These are phyloP conservation scores for Rhagium mordax DNA, from an alignment of 2,888 invertebrate genomes.

Conservation along the genomic window DNA sequence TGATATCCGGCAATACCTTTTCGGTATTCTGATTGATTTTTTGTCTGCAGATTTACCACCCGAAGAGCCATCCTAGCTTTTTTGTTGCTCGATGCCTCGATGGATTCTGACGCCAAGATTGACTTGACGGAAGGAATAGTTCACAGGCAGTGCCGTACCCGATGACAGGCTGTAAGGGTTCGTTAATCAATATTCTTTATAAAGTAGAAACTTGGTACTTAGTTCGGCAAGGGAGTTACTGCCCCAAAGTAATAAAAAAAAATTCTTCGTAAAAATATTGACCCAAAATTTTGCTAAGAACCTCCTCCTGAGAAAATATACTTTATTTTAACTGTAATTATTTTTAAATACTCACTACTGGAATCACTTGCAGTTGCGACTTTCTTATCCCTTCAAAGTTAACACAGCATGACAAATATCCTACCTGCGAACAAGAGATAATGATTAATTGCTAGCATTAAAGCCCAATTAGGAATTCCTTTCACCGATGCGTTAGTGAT, in stretches of 20 bases:
- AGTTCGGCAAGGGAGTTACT: too few relatives aligned
- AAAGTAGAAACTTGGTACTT: too few relatives aligned
- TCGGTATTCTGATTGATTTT: slow-evolving; percentile 9
- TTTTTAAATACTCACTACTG: neutral
- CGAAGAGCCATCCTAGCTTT: neutral
- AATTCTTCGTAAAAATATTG: too few relatives aligned
- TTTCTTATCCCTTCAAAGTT: neutral
- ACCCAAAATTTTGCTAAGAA: too few relatives aligned
- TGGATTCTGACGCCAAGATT: neutral
- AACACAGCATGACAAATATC: neutral
- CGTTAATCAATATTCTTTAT: too few relatives aligned
- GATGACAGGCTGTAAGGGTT: too few relatives aligned
- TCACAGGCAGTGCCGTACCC: neutral
- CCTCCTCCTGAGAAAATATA: too few relatives aligned
- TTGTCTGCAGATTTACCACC: neutral
- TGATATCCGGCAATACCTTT: slow-evolving; percentile 27
- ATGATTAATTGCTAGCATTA: slow-evolving; percentile 1
- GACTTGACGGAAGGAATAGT: neutral
- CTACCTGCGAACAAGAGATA: slow-evolving; percentile 9
- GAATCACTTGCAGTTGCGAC: neutral
- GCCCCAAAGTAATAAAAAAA: too few relatives aligned
- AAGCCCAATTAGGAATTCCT: slow-evolving; percentile 4
- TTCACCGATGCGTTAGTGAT: slow-evolving; percentile 15
- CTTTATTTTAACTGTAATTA: neutral
- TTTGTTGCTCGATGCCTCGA: neutral